Evolutionary conservation across 2,797 vertebrate species (phyloP).

Genomic region (Pangasius sanitwongsei): DNA sequence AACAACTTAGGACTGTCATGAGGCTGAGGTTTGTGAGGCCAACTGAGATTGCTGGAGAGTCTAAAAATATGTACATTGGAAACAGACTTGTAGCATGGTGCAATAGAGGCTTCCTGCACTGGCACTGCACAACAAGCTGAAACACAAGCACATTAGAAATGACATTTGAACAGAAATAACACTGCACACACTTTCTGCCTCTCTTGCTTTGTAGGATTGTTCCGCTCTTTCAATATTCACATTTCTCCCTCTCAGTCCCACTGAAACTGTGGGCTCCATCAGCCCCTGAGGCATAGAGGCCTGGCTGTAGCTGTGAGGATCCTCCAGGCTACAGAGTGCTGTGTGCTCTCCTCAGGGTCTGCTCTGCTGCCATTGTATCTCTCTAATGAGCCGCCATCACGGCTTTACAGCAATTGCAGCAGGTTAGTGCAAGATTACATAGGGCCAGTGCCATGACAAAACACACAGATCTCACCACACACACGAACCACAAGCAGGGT

Average conservation of each 20-base stretch:
- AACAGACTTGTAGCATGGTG: constrained; percentile 15
- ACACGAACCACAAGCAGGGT: constrained; percentile 10
- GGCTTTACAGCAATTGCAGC: constrained; percentile 42
- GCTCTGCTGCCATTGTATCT: constrained; percentile 43
- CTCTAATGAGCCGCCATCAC: constrained; percentile 52
- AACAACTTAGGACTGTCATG: constrained; percentile 2
- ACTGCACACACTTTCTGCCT: constrained; percentile 14
- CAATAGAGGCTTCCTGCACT: constrained; percentile 24
- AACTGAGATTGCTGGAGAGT: not conserved
- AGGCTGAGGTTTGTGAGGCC: not conserved
- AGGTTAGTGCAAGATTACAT: constrained; percentile 40
- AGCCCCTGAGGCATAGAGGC: constrained; percentile 38
- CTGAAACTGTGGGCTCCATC: constrained; percentile 25
- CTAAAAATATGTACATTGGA: constrained; percentile 32
- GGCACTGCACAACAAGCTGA: constrained; percentile 32
- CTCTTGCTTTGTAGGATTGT: constrained; percentile 25
- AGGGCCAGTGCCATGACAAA: constrained; percentile 32
- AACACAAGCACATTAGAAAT: constrained; percentile 48
- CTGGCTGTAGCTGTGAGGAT: constrained; percentile 38
- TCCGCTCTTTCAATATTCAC: constrained; percentile 27
- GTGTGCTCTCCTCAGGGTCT: constrained; percentile 33
- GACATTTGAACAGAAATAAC: constrained; percentile 51
- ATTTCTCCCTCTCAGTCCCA: constrained; percentile 15
- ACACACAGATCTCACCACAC: constrained; percentile 3
- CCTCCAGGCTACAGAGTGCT: constrained; percentile 35